A percentile compares a stretch with the other conserved stretches of the same genome.
Conservation (phyloP, 2,113 vertebrate species). For the Fukomys damarensis region DNA sequence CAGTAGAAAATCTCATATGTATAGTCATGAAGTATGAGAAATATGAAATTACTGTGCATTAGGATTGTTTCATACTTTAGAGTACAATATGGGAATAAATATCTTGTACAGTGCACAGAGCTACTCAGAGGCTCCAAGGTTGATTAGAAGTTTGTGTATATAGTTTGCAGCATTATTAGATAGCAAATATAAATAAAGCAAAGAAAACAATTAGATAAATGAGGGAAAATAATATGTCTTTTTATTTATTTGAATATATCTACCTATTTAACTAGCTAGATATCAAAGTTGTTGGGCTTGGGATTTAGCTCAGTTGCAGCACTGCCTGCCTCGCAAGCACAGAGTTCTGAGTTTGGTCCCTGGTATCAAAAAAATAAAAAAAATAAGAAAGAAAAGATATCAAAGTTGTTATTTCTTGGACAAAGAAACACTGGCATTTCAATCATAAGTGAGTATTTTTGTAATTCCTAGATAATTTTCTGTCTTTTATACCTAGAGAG, state of each 20-base stretch:
- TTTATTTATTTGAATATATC: neutral
- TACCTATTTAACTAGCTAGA: too few relatives aligned
- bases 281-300: neutral
- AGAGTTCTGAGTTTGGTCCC: too few relatives aligned
- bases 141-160: neutral
- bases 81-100: neutral
- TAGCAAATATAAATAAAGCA: neutral
- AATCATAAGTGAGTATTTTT: neutral
- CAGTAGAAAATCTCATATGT: neutral
- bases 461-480: neutral
- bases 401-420: neutral
- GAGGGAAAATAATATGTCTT: neutral
- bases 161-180: neutral
- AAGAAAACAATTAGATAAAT: neutral
- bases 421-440: neutral
- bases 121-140: neutral
- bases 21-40: neutral
- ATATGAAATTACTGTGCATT: neutral
- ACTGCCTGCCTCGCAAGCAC: too few relatives aligned
- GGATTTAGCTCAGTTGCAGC: too few relatives aligned
- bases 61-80: neutral
- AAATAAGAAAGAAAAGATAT: too few relatives aligned
- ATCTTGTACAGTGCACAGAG: fast-evolving
- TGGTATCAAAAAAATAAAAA: too few relatives aligned
- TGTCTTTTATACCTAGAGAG: too few relatives aligned